Base-by-base conservation (phyloP, 2,113 vertebrate species). In the Lanius ludovicianus region DNA sequence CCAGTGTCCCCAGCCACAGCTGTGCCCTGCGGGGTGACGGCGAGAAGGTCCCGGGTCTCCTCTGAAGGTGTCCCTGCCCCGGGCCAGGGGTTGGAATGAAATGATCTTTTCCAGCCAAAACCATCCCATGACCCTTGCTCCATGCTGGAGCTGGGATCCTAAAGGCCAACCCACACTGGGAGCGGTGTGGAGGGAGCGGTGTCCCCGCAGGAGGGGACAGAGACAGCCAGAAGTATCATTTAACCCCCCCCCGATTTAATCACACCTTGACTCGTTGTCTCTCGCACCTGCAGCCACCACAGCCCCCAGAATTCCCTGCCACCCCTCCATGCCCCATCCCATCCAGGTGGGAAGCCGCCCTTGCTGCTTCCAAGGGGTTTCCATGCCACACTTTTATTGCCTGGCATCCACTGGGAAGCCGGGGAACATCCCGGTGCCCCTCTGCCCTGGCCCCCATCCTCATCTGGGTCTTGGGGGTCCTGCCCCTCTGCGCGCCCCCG, bases 291-390 rank as follows among this genome's bases (percentile, higher is more conserved):
- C 2, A 1, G 9, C 20, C 12, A 7, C 22, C 27, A 13, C 22
- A 12, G 55, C 64, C 21, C 47, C 52, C 63, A 14, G 15, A 74
- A 20, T 7, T 50, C 73, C 22, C 21, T 2, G 18, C 22, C 14
- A 1, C 23, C 44, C 71, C 5, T 0, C 63, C 11, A 0, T 11
- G 3, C 17, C 35, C 31, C 64, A 33, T 10, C n/a, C 52, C 13
- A 1, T 0, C 0, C 13, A 2, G 39, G 1, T 0, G 0, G 4
- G 20, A 41, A 64, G 17, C 28, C 59, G 8, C n/a, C 19, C 28
- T 41, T 10, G 22, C 56, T 44, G 33, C 78, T 59, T 25, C 62
- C 3, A 0, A 27, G 27, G 17, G 8, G 2, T 30, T 84, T 73
- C 28, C 56, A 47, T 37, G 33, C 57, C 3, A 0, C 11, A 13